A percentile compares a stretch with the other conserved stretches of the same genome.
Conservation (phyloP, 2,888 invertebrate genomes). For the Mesorhabditis spiculigera region DNA sequence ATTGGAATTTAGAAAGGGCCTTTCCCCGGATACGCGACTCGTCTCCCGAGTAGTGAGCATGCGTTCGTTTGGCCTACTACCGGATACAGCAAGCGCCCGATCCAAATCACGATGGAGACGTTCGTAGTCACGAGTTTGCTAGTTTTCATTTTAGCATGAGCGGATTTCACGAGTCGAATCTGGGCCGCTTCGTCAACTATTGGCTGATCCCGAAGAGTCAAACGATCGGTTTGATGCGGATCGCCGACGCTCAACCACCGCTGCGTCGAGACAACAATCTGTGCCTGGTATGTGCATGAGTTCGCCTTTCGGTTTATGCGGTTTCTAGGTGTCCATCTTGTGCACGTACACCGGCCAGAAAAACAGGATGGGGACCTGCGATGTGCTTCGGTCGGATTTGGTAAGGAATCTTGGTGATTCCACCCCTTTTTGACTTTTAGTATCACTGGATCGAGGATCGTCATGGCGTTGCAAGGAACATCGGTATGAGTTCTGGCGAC, state of each 20-base stretch:
- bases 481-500: background rate
- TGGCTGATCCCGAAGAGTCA: conserved; percentile 4
- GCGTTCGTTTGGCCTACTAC: background rate
- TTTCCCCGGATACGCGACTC: background rate
- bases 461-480: background rate
- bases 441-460: conserved; percentile 4
- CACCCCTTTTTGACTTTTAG: background rate
- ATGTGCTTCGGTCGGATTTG: background rate
- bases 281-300: background rate
- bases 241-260: background rate
- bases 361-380: background rate
- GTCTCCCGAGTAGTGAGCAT: background rate
- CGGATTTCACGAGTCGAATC: background rate
- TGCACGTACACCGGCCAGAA: background rate
- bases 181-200: conserved; percentile 1
- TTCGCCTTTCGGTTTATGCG: background rate
- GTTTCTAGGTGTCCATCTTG: background rate
- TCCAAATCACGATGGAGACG: background rate
- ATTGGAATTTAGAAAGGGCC: background rate
- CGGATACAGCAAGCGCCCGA: background rate
- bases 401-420: background rate
- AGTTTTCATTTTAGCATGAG: background rate
- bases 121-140: background rate
- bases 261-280: background rate
- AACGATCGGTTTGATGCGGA: background rate